Percentiles rank a stretch among this genome's conserved stretches.
These are phyloP conservation scores for Strigops habroptila DNA, from an alignment of 2,113 vertebrate species.

Conservation along the genomic window DNA sequence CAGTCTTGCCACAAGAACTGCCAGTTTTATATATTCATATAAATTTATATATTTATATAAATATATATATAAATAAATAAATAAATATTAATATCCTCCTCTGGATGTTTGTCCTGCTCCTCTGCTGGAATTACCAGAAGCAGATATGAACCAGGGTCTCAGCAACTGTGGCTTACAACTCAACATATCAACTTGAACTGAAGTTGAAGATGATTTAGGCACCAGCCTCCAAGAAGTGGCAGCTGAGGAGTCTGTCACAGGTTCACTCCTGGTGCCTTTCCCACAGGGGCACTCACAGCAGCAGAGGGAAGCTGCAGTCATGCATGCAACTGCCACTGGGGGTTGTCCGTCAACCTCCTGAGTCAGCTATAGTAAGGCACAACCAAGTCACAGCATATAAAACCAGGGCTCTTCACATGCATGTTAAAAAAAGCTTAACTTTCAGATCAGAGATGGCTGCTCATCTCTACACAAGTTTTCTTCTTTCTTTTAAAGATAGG, in stretches of 20 bases:
- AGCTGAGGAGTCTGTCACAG: not conserved
- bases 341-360: not conserved
- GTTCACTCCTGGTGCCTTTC: not conserved
- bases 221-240: not conserved
- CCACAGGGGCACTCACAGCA: not conserved
- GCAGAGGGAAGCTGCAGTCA: not conserved
- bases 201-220: not conserved
- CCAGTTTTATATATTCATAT: not conserved
- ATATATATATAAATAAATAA: not conserved
- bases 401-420: not conserved
- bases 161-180: not conserved
- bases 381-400: not conserved
- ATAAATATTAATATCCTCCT: not conserved
- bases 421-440: not conserved
- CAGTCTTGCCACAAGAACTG: not conserved
- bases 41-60: not conserved
- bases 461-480: not conserved
- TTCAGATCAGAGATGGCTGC: slow-evolving; percentile 7
- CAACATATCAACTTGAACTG: not conserved
- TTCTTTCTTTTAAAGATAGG: not conserved
- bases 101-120: not conserved
- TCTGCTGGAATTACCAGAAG: not conserved
- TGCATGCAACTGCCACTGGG: not conserved
- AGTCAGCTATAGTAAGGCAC: not conserved
- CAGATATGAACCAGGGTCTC: not conserved